Conservation (phyloP, 2,113 vertebrate species). For the Xiphophorus maculatus region DNA sequence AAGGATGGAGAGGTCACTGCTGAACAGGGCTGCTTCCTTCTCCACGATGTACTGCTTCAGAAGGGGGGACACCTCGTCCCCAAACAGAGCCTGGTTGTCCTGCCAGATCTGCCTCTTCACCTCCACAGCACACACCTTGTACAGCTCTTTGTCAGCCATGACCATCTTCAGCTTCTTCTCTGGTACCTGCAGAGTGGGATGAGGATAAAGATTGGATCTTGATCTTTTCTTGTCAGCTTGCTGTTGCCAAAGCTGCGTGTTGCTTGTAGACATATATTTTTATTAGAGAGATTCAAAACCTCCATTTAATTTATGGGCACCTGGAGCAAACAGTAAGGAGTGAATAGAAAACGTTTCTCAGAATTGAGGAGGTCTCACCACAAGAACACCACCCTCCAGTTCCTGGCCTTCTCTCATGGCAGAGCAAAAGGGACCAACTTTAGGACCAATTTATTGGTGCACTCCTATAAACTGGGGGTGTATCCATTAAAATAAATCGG, state of each 20-base stretch:
- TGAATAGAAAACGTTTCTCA: too few species aligned
- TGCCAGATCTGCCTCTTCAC: constrained; percentile 99
- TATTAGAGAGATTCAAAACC: not conserved
- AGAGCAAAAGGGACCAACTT: too few species aligned
- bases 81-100: constrained; percentile 98
- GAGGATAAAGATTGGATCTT: not conserved
- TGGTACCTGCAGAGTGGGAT: constrained; percentile 83
- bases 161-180: constrained; percentile 98
- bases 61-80: constrained; percentile 94
- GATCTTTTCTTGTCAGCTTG: not conserved
- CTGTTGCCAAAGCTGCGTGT: not conserved
- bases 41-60: constrained; percentile 97
- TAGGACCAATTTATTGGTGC: too few species aligned
- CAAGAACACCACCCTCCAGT: too few species aligned
- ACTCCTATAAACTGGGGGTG: too few species aligned
- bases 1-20: constrained; percentile 91
- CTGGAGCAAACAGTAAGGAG: too few species aligned
- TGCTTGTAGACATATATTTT: too few species aligned
- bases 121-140: constrained; percentile 94
- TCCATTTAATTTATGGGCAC: too few species aligned
- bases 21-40: constrained; percentile 93
- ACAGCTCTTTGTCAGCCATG: constrained; percentile 96
- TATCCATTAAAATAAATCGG: too few species aligned
- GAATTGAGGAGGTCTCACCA: too few species aligned
- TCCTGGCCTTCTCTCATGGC: too few species aligned